These are phyloP conservation scores for Calameuta idolon DNA, from an alignment of 2,888 invertebrate species.

Conservation along the genomic window DNA sequence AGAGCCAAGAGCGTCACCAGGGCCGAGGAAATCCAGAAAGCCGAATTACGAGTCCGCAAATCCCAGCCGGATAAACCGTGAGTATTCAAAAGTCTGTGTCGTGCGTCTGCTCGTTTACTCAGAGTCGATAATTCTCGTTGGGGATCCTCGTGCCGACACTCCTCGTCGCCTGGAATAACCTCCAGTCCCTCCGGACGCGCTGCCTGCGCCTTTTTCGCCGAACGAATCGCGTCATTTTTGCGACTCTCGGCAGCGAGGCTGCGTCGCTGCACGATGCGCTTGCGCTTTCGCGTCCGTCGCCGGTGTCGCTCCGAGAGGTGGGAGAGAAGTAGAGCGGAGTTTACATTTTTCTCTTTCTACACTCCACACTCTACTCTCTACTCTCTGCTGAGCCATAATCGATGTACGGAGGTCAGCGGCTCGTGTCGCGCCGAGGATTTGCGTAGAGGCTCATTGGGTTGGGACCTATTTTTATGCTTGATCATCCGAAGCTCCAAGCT, in stretches of 20 bases:
- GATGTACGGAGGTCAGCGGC: conserved; percentile 17
- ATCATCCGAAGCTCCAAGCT: too few species aligned
- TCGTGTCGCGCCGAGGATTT: not conserved
- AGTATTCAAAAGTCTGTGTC: conserved; percentile 62
- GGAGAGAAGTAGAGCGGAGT: not conserved
- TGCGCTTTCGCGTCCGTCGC: not conserved
- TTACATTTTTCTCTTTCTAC: conserved; percentile 1
- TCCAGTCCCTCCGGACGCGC: not conserved
- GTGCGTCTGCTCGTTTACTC: not conserved
- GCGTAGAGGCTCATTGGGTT: too few species aligned
- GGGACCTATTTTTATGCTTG: too few species aligned
- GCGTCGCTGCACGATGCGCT: not conserved
- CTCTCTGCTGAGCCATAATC: not conserved
- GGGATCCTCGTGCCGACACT: too few species aligned
- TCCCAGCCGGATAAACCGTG: conserved; percentile 90
- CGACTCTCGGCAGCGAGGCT: not conserved
- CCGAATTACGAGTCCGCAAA: conserved; percentile 82
- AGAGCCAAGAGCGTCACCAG: conserved; percentile 88
- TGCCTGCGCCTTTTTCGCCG: not conserved
- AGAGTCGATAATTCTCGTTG: not conserved
- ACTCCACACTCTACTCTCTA: not conserved
- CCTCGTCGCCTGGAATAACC: too few species aligned
- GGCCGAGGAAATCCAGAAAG: conserved; percentile 87
- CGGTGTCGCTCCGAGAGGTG: not conserved
- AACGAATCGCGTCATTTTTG: not conserved